Conservation (phyloP, 2,113 vertebrate genomes). For the Nannobrachium achirus region DNA sequence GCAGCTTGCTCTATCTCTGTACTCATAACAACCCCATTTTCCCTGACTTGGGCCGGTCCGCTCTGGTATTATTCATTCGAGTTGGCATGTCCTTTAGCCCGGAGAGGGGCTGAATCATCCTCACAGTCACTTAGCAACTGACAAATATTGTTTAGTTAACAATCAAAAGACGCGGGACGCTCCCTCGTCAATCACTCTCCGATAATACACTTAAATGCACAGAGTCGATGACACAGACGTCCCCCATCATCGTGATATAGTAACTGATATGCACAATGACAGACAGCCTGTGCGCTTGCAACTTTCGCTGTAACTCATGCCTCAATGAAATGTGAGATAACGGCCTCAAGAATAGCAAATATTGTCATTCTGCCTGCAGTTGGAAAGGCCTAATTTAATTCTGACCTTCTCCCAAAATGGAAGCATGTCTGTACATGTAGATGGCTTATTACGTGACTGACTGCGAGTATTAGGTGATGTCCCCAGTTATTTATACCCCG, state of each 20-base stretch:
- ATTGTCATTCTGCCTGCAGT: slow-evolving; percentile 54
- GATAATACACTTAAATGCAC: slow-evolving; percentile 1
- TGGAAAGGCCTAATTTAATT: slow-evolving; percentile 47
- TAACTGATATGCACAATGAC: neutral
- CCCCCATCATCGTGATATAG: neutral
- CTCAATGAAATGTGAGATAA: slow-evolving; percentile 55
- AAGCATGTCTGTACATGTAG: slow-evolving; percentile 54
- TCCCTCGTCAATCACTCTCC: slow-evolving; percentile 2
- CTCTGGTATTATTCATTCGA: slow-evolving; percentile 68
- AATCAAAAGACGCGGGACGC: slow-evolving; percentile 47
- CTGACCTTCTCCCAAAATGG: slow-evolving; percentile 62
- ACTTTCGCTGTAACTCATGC: slow-evolving; percentile 30
- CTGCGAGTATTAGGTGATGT: slow-evolving; percentile 54
- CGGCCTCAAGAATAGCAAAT: slow-evolving; percentile 58
- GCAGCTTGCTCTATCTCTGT: slow-evolving; percentile 66
- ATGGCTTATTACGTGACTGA: slow-evolving; percentile 44
- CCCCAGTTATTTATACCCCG: slow-evolving; percentile 61
- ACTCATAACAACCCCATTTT: slow-evolving; percentile 68
- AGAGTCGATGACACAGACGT: slow-evolving; percentile 11
- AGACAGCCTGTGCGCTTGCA: neutral
- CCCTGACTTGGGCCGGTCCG: slow-evolving; percentile 60
- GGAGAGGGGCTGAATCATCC: slow-evolving; percentile 68
- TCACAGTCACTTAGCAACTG: slow-evolving; percentile 76
- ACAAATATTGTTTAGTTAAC: slow-evolving; percentile 75
- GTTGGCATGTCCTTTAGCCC: slow-evolving; percentile 65